phyloP scores from a whole-genome alignment of 2,797 vertebrate species.

The Ambastaia sidthimunki region DNA sequence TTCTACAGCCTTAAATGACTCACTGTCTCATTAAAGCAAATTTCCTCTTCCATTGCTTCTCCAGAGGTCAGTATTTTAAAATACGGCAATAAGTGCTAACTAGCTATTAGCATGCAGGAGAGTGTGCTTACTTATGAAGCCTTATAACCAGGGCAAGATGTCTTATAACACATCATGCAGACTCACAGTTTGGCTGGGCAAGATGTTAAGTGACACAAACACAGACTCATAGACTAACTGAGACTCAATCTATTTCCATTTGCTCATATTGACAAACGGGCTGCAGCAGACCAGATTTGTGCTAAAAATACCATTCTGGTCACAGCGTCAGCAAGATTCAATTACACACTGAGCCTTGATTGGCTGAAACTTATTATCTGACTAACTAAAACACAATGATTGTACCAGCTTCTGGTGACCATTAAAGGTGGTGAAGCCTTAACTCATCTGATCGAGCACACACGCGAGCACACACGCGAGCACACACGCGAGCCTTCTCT shows the following conservation, averaged over 20 bases:
- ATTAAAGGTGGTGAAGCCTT: too few species aligned
- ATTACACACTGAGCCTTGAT: too few species aligned
- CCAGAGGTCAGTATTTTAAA: neutral
- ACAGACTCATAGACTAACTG: neutral
- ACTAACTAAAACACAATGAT: too few species aligned
- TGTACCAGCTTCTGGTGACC: too few species aligned
- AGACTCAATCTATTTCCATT: neutral
- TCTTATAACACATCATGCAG: neutral
- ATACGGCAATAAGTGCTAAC: neutral
- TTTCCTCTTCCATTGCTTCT: neutral
- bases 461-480: too few species aligned
- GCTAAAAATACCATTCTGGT: too few species aligned
- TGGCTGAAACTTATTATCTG: too few species aligned
- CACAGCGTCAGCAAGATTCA: too few species aligned
- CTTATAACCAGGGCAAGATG: neutral
- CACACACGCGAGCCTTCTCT: too few species aligned
- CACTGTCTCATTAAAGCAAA: constrained; percentile 1
- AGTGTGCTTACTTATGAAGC: neutral
- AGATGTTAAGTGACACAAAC: neutral
- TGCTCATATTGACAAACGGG: neutral
- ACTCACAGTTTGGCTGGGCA: too few species aligned
- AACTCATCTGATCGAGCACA: too few species aligned
- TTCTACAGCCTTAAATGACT: neutral
- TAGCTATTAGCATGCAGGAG: neutral
- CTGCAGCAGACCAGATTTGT: neutral